Conservation (phyloP, 23 tunicate species). For the Styela plicata region DNA sequence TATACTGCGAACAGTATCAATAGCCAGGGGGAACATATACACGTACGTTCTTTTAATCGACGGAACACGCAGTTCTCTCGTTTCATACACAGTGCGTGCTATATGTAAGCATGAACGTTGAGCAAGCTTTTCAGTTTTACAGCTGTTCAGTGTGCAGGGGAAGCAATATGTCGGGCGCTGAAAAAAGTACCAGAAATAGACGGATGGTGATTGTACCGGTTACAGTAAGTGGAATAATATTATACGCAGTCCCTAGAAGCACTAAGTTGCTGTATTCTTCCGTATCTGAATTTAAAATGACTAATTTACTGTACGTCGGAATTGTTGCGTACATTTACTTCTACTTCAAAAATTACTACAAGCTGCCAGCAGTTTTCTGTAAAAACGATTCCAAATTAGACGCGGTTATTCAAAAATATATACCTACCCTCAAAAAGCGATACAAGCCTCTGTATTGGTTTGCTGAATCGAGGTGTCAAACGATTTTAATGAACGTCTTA, state of each 20-base stretch:
- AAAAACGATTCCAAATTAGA: slow-evolving; percentile 9
- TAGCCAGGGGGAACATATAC: too few relatives aligned
- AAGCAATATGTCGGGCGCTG: background rate
- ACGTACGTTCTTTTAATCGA: too few relatives aligned
- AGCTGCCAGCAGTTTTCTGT: slow-evolving; percentile 21
- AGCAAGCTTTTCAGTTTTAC: background rate
- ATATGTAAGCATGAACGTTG: too few relatives aligned
- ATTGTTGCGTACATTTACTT: background rate
- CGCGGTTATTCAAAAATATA: background rate
- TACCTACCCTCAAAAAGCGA: slow-evolving; percentile 5
- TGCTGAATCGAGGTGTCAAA: slow-evolving; percentile 26
- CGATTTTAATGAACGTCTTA: slow-evolving; percentile 11
- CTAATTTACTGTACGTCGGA: background rate
- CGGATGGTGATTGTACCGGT: background rate
- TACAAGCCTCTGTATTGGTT: slow-evolving; percentile 30
- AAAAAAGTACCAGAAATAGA: background rate
- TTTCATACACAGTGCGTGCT: too few relatives aligned
- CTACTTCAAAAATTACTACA: slow-evolving; percentile 6
- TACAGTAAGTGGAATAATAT: background rate
- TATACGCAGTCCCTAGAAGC: background rate
- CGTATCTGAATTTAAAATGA: background rate
- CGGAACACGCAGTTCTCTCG: too few relatives aligned
- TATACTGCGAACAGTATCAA: too few relatives aligned
- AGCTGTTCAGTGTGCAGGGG: background rate
- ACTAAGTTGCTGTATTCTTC: background rate